Base-by-base conservation (phyloP, 2,888 invertebrate genomes). In the Magallana nippona region DNA sequence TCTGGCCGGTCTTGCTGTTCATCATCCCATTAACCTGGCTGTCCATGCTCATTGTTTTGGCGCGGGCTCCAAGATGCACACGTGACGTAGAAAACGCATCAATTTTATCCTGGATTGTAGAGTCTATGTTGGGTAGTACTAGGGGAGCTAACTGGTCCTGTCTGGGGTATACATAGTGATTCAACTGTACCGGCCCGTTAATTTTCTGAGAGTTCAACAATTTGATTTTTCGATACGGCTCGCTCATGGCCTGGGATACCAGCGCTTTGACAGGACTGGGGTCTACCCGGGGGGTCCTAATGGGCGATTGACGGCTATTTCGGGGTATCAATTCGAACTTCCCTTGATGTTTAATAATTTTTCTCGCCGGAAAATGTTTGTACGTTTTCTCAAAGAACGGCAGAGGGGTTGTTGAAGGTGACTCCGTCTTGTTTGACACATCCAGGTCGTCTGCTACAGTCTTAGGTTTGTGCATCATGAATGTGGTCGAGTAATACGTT, bases 351-450 rank as follows among this genome's bases (percentile, higher is more conserved):
- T 89, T 88, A 83, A 92, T 91, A n/a, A 91, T 90, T 79, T 88
- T 87, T 63, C 92, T 86, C 13, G 89, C 91, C 0, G 92, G 92
- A 85, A 92, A 92, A 62, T 89, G 90, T 86, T 84, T 90, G 83
- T 85, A 88, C 44, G 82, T 87, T 84, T 87, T 88, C 80, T 89
- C 89, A 63, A 86, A 88, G 27, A 83, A 78, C 1, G 84, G 82
- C 56, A 80, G 77, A 32, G 63, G 82, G 8, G 84, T 82, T 2
- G 82, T 78, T 1, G 56, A n/a, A 10, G 79, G 19, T 0, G 79
- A 81, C 1, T 82, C 62, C 8, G 27, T 57, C 15, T 79, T 10
- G 10, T 63, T 58, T 0, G 60, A 79, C 1, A 79, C 82, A 15
- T 81, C 79, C 32, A 63, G 77, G 11, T 84, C 82, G 3, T 79